Evolutionary conservation across 1,140 invertebrate genomes (phyloP).

Genomic region (Camponotus floridanus): DNA sequence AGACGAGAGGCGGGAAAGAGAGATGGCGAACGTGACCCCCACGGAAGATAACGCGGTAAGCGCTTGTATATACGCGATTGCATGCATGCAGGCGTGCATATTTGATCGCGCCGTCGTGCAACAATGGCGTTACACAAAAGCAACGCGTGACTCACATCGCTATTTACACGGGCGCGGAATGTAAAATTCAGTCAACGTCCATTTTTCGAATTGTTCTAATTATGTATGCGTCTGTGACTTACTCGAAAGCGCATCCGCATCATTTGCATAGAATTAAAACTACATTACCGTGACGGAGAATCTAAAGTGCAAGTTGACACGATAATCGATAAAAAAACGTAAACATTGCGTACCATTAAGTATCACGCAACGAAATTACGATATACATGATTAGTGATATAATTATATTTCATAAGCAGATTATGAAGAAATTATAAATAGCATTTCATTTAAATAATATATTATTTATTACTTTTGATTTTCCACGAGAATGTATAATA

Average conservation of each 20-base stretch:
- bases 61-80: conserved; percentile 50
- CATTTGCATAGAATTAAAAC: not conserved
- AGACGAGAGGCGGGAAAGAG: not conserved
- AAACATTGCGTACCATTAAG: not conserved
- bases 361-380: no score
- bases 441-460: no score
- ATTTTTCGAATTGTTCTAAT: conserved; percentile 51
- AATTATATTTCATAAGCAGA: no score
- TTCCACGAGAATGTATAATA: no score
- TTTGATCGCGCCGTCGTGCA: conserved; percentile 55
- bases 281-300: not conserved
- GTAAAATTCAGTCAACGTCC: conserved; percentile 28
- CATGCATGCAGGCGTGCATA: conserved; percentile 65
- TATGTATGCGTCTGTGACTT: conserved; percentile 10
- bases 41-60: conserved; percentile 56
- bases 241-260: not conserved
- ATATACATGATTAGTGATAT: no score
- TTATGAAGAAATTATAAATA: no score
- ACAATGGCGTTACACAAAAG: conserved; percentile 50
- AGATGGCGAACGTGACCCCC: conserved; percentile 26
- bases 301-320: not conserved
- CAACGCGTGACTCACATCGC: conserved; percentile 57
- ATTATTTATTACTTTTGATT: no score
- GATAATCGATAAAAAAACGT: not conserved
- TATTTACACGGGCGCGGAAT: conserved; percentile 36